Base-by-base conservation (phyloP, 1,140 invertebrate genomes). In the Trinorchestia longiramus region DNA sequence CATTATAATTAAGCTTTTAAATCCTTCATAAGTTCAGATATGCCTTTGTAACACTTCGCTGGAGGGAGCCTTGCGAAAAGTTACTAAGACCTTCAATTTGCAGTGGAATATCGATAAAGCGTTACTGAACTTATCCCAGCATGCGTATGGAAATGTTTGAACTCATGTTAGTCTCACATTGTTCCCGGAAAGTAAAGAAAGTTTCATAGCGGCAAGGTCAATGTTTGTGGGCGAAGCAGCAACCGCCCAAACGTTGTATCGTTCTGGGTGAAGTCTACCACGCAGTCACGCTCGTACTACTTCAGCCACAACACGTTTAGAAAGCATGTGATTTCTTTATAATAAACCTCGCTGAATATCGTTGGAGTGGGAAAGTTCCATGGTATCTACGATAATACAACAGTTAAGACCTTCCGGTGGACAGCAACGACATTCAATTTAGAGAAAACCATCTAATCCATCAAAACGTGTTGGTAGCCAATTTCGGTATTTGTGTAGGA, bases 261-360 rank as follows among this genome's bases (percentile, higher is more conserved):
- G 92, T 94, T 94, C 43, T 43, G 41, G 92, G 44, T 94, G 44
- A 40, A 94, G 92, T n/a, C 43, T 47, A 44, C 92, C 43, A 19
- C 43, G 92, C 92, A 45, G 92, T 94, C 92, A 94, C 92, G 92
- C 41, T 94, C 92, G 92, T 43, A 94, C 92, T 47, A 45, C 43
- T 94, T 45, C 92, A 43, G 92, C 92, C 92, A 94, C 92, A 94
- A 47, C 92, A 94, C 92, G 92, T 94, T 94, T 94, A 94, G 92
- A 94, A 94, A 94, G 92, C 43, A 43, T 45, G 17, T 44, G 44
- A 94, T 45, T 94, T 94, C 92, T 94, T 94, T 45, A 94, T 94
- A 94, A 94, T 90, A 43, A 43, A 45, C 0, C 44, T 45, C 92
- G 43, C 43, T 94, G 44, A 45, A 94, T 47, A 92, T 92, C 42